Evolutionary conservation across 2,113 vertebrate genomes (phyloP).

Genomic region (Eonycteris spelaea): DNA sequence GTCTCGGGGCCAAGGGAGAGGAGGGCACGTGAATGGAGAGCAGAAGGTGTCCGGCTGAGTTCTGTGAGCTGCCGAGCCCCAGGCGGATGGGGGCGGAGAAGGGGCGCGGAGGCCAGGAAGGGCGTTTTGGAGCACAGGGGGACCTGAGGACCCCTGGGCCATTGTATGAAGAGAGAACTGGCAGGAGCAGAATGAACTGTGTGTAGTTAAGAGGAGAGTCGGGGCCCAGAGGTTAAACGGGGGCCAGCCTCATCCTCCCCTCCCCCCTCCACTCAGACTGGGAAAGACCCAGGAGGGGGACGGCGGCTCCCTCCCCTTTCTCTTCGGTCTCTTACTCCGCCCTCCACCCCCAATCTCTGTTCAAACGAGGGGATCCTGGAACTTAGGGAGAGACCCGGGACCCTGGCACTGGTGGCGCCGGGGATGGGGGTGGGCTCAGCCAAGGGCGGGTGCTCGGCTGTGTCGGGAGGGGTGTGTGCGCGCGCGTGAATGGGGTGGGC

Average conservation of each 20-base stretch:
- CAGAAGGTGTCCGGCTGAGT: neutral
- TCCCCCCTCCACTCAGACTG: conserved; percentile 52
- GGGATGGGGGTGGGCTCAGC: conserved; percentile 28
- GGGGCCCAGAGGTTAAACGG: conserved; percentile 54
- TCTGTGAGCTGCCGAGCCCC: neutral
- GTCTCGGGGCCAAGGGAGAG: neutral
- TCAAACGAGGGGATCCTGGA: neutral
- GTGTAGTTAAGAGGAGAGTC: neutral
- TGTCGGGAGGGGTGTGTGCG: conserved; percentile 67
- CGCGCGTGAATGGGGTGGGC: conserved; percentile 55
- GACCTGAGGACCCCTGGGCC: neutral
- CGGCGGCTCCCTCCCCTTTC: neutral
- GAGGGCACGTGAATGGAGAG: neutral
- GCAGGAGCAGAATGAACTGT: neutral
- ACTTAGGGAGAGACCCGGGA: conserved; percentile 13
- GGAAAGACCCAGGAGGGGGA: conserved; percentile 1
- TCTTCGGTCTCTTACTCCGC: neutral
- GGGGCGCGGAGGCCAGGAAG: conserved; percentile 38
- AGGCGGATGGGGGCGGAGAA: neutral
- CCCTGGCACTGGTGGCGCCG: conserved; percentile 45
- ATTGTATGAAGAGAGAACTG: neutral
- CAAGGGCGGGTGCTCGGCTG: conserved; percentile 60
- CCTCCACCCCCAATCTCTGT: neutral
- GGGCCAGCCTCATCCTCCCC: conserved; percentile 51
- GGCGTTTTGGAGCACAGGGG: neutral